phyloP scores from a whole-genome alignment of 2,113 vertebrate species.

The Scytalopus superciliaris region DNA sequence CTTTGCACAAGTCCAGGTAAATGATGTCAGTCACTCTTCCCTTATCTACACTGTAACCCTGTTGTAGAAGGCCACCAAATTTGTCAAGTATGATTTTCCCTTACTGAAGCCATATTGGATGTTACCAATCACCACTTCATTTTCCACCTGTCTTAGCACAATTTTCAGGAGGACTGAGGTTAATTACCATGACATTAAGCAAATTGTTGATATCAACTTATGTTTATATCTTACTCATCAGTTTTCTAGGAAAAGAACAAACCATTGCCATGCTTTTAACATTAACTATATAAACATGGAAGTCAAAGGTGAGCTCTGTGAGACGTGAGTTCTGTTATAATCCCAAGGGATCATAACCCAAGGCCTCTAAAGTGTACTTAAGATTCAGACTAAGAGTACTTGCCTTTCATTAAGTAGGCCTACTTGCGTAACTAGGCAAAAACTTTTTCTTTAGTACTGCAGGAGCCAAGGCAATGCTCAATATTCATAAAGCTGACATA shows the following conservation, averaged over 20 bases:
- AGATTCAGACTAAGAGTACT: background rate
- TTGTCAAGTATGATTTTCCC: background rate
- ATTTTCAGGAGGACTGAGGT: background rate
- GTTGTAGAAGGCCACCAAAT: background rate
- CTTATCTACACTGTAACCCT: background rate
- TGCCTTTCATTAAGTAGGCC: background rate
- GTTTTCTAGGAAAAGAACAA: background rate
- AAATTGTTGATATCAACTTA: background rate
- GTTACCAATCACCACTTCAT: background rate
- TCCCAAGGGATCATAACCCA: background rate
- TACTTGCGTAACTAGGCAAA: background rate
- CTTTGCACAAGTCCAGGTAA: background rate
- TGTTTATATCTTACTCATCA: constrained; percentile 1
- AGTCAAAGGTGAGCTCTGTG: background rate
- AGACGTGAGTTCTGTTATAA: background rate
- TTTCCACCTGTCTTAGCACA: background rate
- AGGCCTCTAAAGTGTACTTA: background rate
- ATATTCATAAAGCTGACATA: background rate
- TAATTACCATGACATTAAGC: constrained; percentile 22
- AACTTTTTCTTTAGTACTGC: background rate
- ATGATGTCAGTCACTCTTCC: background rate
- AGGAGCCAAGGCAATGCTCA: background rate
- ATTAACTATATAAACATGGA: background rate
- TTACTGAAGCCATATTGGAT: background rate
- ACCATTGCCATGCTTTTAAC: background rate